Evolutionary conservation across 2,113 vertebrate species (phyloP), one percentile per base, ranked within the genome.

Genomic region (Lichenostomus cassidix): DNA sequence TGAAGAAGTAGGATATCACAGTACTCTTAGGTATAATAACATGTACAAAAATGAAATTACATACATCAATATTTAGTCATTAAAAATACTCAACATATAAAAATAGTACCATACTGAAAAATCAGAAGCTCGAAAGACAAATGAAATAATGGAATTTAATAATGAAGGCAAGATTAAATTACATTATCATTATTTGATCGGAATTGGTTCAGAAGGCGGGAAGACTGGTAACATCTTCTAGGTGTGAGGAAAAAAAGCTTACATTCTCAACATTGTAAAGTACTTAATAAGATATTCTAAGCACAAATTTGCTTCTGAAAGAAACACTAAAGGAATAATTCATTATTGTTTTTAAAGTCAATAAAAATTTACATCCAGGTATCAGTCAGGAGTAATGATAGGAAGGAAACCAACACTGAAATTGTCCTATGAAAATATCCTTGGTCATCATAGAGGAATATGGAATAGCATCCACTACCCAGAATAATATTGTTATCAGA

Each of bases 381-480:
- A 52, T 47, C 8, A 25, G 49, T 55, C 24, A 70, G n/a, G 10
- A 88, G 63, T 24, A 67, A 31, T 33, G 22, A 37, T 6, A 46
- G 47, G 59, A 67, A 78, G n/a, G 90, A 82, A 67, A 44, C 3
- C 16, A 64, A 7, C 5, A 10, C 0, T 52, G 11, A 67, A 75
- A 49, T 35, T 33, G 33, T 49, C 19, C 6, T 20, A 3, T 59
- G 15, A 67, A 52, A 71, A 42, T 50, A 42, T 55, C 15, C 10
- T 37, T 2, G 2, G 9, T 46, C 17, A 49, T 13, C 39, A 31
- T 4, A 76, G 70, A 46, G 13, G 11, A 79, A 67, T 33, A 63
- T 2, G 2, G 15, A 82, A 59, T 33, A 70, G 16, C 0, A 0
- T 29, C 24, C 33, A 13, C 8, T 27, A 15, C 31, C 13, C 1